phyloP scores from a whole-genome alignment of 1,140 invertebrate genomes.

The Nylanderia fulva region DNA sequence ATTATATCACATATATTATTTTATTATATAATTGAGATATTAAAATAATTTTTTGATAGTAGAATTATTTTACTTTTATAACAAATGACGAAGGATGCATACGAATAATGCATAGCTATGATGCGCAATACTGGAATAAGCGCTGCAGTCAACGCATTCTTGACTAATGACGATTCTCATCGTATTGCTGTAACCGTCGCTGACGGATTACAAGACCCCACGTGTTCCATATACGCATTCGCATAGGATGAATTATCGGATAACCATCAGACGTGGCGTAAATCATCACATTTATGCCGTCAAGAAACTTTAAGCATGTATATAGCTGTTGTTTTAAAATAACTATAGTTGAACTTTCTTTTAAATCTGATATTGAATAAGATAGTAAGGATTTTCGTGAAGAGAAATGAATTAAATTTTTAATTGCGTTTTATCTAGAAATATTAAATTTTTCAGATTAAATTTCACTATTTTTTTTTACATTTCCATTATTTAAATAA shows the following conservation, averaged over 20 bases:
- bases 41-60: not conserved
- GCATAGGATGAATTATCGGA: slow-evolving; percentile 43
- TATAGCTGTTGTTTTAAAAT: slow-evolving; percentile 19
- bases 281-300: slow-evolving; percentile 38
- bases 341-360: not conserved
- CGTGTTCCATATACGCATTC: slow-evolving; percentile 26
- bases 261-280: slow-evolving; percentile 46
- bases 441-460: too few species aligned
- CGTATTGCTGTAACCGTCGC: slow-evolving; percentile 34
- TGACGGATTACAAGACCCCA: slow-evolving; percentile 35
- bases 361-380: not conserved
- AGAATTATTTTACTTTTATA: not conserved
- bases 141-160: slow-evolving; percentile 42
- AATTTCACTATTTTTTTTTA: too few species aligned
- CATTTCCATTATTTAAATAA: not conserved
- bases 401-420: not conserved
- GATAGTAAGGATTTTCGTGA: not conserved
- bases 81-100: not conserved
- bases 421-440: not conserved
- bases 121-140: slow-evolving; percentile 31
- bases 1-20: slow-evolving; percentile 4
- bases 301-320: slow-evolving; percentile 27
- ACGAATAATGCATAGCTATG: slow-evolving; percentile 23
- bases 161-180: slow-evolving; percentile 43
- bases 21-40: not conserved